Percentiles rank a stretch among this genome's conserved stretches.
Conservation (phyloP, 64 coral and sea anemone species). For the Dendrophyllia cribrosa region DNA sequence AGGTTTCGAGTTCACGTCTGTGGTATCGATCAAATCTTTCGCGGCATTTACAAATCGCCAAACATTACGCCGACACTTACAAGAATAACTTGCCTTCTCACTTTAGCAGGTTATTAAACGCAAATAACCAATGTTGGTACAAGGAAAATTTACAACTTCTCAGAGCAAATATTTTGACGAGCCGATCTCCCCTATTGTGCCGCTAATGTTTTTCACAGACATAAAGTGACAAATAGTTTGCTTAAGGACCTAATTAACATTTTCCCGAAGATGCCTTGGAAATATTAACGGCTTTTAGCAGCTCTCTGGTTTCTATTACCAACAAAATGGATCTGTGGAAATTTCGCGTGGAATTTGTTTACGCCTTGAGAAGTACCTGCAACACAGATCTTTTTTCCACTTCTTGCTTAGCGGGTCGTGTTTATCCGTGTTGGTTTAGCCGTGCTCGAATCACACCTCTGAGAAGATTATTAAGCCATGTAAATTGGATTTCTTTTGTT, state of each 20-base stretch:
- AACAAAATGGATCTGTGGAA: background rate
- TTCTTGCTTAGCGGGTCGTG: background rate
- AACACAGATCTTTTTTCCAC: background rate
- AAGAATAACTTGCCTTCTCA: background rate
- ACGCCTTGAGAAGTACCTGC: background rate
- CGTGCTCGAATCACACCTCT: background rate
- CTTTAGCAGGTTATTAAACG: conserved; percentile 38
- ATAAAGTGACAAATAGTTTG: conserved; percentile 47
- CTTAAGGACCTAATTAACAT: conserved; percentile 55
- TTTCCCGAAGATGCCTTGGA: conserved; percentile 24
- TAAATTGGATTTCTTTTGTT: conserved; percentile 40
- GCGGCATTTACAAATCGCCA: conserved; percentile 28
- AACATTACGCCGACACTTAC: background rate
- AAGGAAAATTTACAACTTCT: conserved; percentile 33
- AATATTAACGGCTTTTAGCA: conserved; percentile 17
- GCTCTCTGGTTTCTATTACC: conserved; percentile 23
- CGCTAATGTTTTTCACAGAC: conserved; percentile 45
- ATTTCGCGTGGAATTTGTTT: background rate
- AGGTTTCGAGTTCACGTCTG: conserved; percentile 42
- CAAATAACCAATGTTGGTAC: conserved; percentile 12
- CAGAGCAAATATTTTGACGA: conserved; percentile 30
- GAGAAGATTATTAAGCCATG: background rate
- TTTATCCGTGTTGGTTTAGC: background rate
- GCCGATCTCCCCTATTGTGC: conserved; percentile 9
- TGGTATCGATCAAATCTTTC: conserved; percentile 19